Evolutionary conservation across 2,113 vertebrate genomes (phyloP), one percentile per base, ranked within the genome.

Genomic region (Tringa solitaria): DNA sequence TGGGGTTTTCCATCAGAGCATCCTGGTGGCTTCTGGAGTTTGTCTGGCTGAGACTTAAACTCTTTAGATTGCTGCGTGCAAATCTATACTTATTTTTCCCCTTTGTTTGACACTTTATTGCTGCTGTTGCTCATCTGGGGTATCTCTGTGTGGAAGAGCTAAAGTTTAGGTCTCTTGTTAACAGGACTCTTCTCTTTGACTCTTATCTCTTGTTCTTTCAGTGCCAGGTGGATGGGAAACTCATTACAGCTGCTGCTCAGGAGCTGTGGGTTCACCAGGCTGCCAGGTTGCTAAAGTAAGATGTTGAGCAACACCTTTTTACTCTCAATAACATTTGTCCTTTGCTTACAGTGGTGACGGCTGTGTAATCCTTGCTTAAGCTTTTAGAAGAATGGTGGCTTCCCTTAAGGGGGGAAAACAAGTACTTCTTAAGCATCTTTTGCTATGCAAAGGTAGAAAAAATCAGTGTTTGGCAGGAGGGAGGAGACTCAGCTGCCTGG

Each of bases 181-280:
- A 70, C 45, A 72, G 56, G n/a, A 68, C 5, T 75, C 14, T 72
- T 63, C 63, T 79, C 41, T 60, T 14, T 97, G 79, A 96, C 85
- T 45, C 23, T 70, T 30, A 0, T n/a, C 24, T 90, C 39, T 72
- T 81, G 59, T 70, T 84, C 14, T 92, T 74, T 6, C 93, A 99
- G 98, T 98, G 73, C 97, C 98, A 7, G 99, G 99, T 72, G 99
- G 99, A 90, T 99, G 99, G 99, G 99, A 99, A 95, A 99, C 99
- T 4, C 99, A 98, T 82, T 99, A 99, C 96, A 99, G 76, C 95
- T 99, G 99, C 97, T 99, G 99, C 90, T 98, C 98, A 0, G 98
- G 98, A 32, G 98, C 98, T 7, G 98, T 99, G 27, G 99, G 99
- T 14, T 97, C 98, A 68, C 92, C 97, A 14, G 99, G 99, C 43